A percentile compares a stretch with the other conserved stretches of the same genome.
Evolutionary conservation across 2,113 vertebrate genomes (phyloP).

Genomic region (Siphamia tubifer): DNA sequence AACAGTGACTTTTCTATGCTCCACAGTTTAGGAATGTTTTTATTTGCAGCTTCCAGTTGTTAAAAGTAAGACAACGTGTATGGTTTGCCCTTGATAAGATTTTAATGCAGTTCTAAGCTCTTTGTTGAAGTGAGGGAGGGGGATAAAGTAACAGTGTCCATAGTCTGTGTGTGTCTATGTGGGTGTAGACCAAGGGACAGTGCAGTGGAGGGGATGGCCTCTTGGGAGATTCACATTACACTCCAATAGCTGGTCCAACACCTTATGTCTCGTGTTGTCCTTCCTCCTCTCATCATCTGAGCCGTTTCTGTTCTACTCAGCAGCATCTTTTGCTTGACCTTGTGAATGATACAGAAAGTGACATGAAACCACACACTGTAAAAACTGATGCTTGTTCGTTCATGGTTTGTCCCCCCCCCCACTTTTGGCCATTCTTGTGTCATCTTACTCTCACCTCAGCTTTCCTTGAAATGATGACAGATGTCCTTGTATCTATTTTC

Average conservation of each 20-base stretch:
- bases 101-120: conserved; percentile 11
- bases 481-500: conserved; percentile 20
- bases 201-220: conserved; percentile 41
- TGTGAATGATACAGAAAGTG: not conserved
- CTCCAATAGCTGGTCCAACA: conserved; percentile 1
- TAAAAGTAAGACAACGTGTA: not conserved
- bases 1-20: not conserved
- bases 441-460: not conserved
- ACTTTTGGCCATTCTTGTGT: not conserved
- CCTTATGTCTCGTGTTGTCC: conserved; percentile 11
- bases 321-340: conserved; percentile 17
- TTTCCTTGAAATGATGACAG: conserved; percentile 19
- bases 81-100: conserved; percentile 2
- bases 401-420: too few species aligned
- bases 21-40: not conserved
- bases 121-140: conserved; percentile 17
- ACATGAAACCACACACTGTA: not conserved
- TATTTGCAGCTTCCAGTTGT: not conserved
- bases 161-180: not conserved
- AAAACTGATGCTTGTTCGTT: not conserved
- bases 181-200: conserved; percentile 17
- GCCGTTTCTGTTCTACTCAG: not conserved
- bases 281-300: conserved; percentile 19
- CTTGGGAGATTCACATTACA: conserved; percentile 51
- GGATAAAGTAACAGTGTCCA: conserved; percentile 37